These are phyloP conservation scores for Agrilus cyanescens DNA, from an alignment of 2,888 invertebrate species.

Conservation along the genomic window DNA sequence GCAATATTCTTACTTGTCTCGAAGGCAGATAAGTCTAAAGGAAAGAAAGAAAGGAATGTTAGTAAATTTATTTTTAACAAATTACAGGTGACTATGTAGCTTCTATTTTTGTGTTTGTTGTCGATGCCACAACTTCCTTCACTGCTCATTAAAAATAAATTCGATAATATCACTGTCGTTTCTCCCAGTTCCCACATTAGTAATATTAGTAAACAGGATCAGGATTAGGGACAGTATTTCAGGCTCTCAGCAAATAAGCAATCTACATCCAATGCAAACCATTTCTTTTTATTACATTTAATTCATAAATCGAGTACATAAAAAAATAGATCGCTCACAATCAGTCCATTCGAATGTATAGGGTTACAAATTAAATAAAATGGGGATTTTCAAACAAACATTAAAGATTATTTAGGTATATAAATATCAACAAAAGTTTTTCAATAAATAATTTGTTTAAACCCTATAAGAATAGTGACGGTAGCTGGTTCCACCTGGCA, in stretches of 20 bases:
- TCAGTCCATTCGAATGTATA: neutral
- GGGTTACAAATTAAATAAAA: no score
- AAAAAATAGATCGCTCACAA: neutral
- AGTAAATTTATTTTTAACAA: slow-evolving; percentile 8
- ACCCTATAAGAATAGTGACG: slow-evolving; percentile 82
- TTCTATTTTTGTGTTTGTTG: no score
- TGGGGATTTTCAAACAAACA: no score
- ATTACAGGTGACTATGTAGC: neutral
- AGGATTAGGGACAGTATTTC: no score
- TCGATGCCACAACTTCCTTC: no score
- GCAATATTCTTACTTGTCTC: slow-evolving; percentile 35
- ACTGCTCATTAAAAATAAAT: no score
- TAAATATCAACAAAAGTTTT: slow-evolving; percentile 1
- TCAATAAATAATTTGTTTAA: slow-evolving; percentile 36
- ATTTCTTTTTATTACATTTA: no score
- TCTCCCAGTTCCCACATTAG: no score
- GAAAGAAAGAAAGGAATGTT: slow-evolving; percentile 16
- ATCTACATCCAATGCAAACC: no score
- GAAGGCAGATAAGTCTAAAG: slow-evolving; percentile 23
- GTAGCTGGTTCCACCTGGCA: slow-evolving; percentile 72
- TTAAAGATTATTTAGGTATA: neutral
- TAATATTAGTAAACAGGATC: no score
- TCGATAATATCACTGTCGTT: no score
- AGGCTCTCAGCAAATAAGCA: no score
- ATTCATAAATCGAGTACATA: neutral